These are phyloP conservation scores for Tetranychus urticae DNA, from an alignment of 1,140 invertebrate species.

Conservation along the genomic window DNA sequence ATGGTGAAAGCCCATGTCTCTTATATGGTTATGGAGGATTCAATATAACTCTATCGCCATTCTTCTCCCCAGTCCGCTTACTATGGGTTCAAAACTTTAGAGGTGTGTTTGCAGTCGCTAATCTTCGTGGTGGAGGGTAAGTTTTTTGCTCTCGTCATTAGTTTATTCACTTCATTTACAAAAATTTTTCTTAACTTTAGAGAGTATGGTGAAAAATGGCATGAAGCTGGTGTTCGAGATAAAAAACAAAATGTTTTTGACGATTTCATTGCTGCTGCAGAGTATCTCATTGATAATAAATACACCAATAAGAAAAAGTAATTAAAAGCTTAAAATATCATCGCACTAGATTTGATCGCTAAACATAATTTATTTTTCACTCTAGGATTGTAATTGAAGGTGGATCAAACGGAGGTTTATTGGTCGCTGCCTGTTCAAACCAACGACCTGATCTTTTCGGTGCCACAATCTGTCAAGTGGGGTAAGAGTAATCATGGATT, in stretches of 20 bases:
- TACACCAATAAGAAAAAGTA: conserved; percentile 47
- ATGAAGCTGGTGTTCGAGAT: conserved; percentile 62
- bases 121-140: conserved; percentile 84
- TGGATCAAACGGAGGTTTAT: conserved; percentile 81
- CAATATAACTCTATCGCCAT: conserved; percentile 68
- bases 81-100: conserved; percentile 73
- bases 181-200: conserved; percentile 24
- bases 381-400: conserved; percentile 56
- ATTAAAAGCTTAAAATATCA: background rate
- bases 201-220: conserved; percentile 93
- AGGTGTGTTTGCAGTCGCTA: conserved; percentile 69
- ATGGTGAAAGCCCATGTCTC: conserved; percentile 49
- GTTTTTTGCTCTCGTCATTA: conserved; percentile 9
- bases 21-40: conserved; percentile 96
- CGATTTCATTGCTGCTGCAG: conserved; percentile 78
- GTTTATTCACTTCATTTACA: conserved; percentile 1
- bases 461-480: conserved; percentile 67
- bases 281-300: conserved; percentile 58
- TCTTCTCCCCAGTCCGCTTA: conserved; percentile 51
- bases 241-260: conserved; percentile 97
- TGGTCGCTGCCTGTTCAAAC: conserved; percentile 76
- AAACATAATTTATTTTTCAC: background rate
- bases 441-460: conserved; percentile 86
- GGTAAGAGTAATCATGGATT: conserved; percentile 30
- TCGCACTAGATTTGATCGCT: background rate